Base-by-base conservation (phyloP, 1,140 invertebrate genomes). In the Zaprionus camerounensis region DNA sequence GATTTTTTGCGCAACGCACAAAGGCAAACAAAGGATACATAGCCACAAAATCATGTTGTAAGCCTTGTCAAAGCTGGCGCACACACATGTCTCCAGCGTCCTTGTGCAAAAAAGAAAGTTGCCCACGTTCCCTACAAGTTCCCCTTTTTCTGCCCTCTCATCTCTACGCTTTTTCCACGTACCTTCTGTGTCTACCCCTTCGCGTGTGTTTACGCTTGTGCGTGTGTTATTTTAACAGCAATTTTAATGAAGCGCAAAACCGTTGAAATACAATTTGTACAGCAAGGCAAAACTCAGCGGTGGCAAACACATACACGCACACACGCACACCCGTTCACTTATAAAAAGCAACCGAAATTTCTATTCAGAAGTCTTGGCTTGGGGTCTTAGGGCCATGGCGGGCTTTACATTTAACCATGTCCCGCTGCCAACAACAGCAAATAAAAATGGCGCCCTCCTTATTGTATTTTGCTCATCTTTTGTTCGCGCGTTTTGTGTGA, bases 211-310 rank as follows among this genome's bases (percentile, higher is more conserved):
- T 78, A 53, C 64, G 58, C 68, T 66, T 86, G 74, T 81, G 83
- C 83, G 83, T 82, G 80, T 90, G 81, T 90, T 90, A 90, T 88
- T 88, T 84, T 90, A 88, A 90, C 84, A 90, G 85, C 84, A 88
- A 90, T 90, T 88, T 88, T 88, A 88, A 88, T 88, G 85, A 88
- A 88, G 84, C 84, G 84, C 84, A 80, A 88, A 87, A 90, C 81
- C 84, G 84, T 84, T 84, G 84, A 87, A 87, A 84, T 81, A 88
- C 84, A 87, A 88, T 87, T 87, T 87, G 84, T 87, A 88, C 81
- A 78, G 81, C 85, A 69, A 72, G 72, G 67, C 58, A 53, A 67
- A 77, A 62, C 41, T 57, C 66, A 44, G 57, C 63, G 38, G 44
- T 59, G 24, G 38, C 55, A 70, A 17, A 22, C 17, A 55, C 17